Evolutionary conservation across 1,140 invertebrate species (phyloP).

Genomic region (Campoletis sonorensis): DNA sequence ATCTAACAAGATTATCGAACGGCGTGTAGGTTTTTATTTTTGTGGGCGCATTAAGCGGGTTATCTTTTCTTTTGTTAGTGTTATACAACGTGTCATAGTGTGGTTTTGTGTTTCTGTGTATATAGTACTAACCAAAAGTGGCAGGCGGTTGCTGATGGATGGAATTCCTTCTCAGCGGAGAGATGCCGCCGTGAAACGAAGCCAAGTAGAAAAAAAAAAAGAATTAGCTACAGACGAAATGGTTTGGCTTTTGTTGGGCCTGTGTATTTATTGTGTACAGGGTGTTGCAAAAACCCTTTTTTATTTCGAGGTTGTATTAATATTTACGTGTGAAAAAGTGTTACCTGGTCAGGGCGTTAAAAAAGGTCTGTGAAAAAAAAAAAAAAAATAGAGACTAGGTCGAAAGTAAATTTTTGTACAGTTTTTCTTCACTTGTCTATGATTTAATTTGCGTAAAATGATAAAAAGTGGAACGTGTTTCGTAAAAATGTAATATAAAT

Average conservation of each 20-base stretch:
- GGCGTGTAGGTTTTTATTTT: not conserved
- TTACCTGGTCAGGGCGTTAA: not conserved
- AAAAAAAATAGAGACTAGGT: too few species aligned
- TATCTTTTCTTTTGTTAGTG: too few species aligned
- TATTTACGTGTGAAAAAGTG: not conserved
- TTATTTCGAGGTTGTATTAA: not conserved
- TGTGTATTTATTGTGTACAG: constrained; percentile 21
- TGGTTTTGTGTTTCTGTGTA: constrained; percentile 11
- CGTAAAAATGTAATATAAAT: too few species aligned
- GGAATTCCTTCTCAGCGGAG: constrained; percentile 68
- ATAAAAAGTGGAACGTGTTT: too few species aligned
- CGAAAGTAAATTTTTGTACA: too few species aligned
- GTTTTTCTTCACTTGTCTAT: too few species aligned
- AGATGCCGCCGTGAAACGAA: constrained; percentile 68
- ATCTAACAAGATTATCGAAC: too few species aligned
- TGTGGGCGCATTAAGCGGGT: not conserved
- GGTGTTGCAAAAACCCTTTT: not conserved
- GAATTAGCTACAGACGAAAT: constrained; percentile 71
- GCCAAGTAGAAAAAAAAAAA: constrained; percentile 64
- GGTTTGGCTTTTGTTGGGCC: constrained; percentile 65
- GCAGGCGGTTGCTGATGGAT: constrained; percentile 71
- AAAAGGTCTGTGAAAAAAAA: too few species aligned
- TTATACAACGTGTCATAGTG: not conserved
- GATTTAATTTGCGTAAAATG: not conserved
- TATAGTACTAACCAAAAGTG: constrained; percentile 69